These are phyloP conservation scores for Dendrolimus houi DNA, from an alignment of 2,888 invertebrate species.

Conservation along the genomic window DNA sequence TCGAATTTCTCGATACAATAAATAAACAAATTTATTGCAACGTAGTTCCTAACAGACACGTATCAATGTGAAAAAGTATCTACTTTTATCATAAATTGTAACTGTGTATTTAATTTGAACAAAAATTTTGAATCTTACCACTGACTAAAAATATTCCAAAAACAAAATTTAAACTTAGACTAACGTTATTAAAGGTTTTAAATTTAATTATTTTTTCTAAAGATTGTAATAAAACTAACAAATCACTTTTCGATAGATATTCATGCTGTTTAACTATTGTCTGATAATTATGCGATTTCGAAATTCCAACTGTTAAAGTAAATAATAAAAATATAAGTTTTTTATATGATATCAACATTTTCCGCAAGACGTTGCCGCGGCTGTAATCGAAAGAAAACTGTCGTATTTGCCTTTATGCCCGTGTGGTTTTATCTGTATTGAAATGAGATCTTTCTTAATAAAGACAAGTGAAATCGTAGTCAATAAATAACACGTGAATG, in stretches of 20 bases:
- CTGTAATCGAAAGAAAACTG: slow-evolving; percentile 26
- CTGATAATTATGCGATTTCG: not conserved
- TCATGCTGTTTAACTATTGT: slow-evolving; percentile 9
- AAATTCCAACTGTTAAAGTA: not conserved
- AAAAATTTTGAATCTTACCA: slow-evolving; percentile 25
- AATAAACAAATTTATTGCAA: not conserved
- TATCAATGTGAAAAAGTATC: not conserved
- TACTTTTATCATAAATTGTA: not conserved
- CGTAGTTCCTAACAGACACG: not conserved
- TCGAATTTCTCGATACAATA: not conserved
- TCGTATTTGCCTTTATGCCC: slow-evolving; percentile 9
- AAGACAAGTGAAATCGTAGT: slow-evolving; percentile 9
- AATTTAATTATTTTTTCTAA: slow-evolving; percentile 28
- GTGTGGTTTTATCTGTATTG: slow-evolving; percentile 10
- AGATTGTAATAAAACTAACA: slow-evolving; percentile 24
- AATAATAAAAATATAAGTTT: not conserved
- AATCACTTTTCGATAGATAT: slow-evolving; percentile 26
- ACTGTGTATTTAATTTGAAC: not conserved
- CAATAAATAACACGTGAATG: not conserved
- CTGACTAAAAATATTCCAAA: slow-evolving; percentile 43
- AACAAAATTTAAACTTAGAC: slow-evolving; percentile 33
- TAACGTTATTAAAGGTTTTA: slow-evolving; percentile 18
- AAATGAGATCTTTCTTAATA: slow-evolving; percentile 3
- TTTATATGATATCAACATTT: not conserved
- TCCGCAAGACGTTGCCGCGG: slow-evolving; percentile 13